A percentile compares a stretch with the other conserved stretches of the same genome.
These are phyloP conservation scores for Elgonia sp. DNA, from an alignment of 2,888 invertebrate genomes.

Conservation along the genomic window DNA sequence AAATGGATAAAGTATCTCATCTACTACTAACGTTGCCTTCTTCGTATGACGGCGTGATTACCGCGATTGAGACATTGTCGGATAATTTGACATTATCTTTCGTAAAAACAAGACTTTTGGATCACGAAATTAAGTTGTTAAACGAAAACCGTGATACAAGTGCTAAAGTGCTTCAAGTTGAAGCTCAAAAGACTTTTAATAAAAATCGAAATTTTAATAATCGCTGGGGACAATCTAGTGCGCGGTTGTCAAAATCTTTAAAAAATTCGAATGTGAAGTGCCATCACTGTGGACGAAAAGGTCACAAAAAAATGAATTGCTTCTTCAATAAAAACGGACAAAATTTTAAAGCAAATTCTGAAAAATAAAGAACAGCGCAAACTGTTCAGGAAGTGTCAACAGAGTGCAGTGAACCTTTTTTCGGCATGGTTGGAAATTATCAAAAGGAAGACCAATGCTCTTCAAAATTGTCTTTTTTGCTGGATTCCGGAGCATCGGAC, in stretches of 20 bases:
- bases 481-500: slow-evolving; percentile 1
- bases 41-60: background rate
- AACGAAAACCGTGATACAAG: background rate
- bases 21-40: background rate
- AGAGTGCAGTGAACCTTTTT: too few species aligned
- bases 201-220: background rate
- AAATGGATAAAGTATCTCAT: background rate
- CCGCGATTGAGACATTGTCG: slow-evolving; percentile 18
- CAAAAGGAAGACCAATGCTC: background rate
- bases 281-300: too few species aligned
- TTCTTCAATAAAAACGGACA: too few species aligned
- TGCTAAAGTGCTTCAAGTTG: background rate
- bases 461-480: background rate
- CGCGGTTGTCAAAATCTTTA: background rate
- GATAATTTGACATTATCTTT: slow-evolving; percentile 6
- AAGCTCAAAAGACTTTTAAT: background rate
- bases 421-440: background rate
- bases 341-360: too few species aligned
- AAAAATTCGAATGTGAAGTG: background rate
- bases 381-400: too few species aligned
- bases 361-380: too few species aligned
- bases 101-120: slow-evolving; percentile 19
- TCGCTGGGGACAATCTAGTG: background rate
- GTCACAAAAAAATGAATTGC: too few species aligned
- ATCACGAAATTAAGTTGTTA: background rate